Evolutionary conservation across 2,797 vertebrate species (phyloP).

Genomic region (Rhinichthys osculus): DNA sequence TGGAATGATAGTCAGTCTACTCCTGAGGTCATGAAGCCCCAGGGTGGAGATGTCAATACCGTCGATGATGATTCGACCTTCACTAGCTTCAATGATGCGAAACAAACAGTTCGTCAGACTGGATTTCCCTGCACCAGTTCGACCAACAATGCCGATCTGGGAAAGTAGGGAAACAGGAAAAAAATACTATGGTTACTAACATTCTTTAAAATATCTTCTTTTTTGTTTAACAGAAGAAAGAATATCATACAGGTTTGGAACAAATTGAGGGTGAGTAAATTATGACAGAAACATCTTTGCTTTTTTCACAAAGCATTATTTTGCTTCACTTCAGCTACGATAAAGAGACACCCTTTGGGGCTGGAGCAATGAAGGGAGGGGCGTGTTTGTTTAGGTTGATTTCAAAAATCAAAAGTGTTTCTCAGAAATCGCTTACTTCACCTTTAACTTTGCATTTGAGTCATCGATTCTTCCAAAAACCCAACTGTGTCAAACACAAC

Average conservation of each 20-base stretch:
- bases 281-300: too few relatives aligned
- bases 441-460: not conserved
- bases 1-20: slow-evolving; percentile 93
- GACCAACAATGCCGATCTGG: slow-evolving; percentile 94
- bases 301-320: too few relatives aligned
- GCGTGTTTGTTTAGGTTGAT: too few relatives aligned
- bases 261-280: too few relatives aligned
- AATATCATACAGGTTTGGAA: too few relatives aligned
- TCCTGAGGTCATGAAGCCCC: slow-evolving; percentile 92
- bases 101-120: slow-evolving; percentile 95
- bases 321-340: too few relatives aligned
- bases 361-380: too few relatives aligned
- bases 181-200: too few relatives aligned
- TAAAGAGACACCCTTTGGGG: too few relatives aligned
- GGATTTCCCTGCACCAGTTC: slow-evolving; percentile 96
- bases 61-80: slow-evolving; percentile 88
- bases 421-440: not conserved
- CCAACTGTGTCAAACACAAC: not conserved
- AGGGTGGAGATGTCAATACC: slow-evolving; percentile 86
- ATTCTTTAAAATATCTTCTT: too few relatives aligned
- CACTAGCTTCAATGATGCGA: slow-evolving; percentile 90
- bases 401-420: too few relatives aligned
- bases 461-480: not conserved
- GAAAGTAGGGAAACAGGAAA: not conserved
- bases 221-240: too few relatives aligned